phyloP scores from a whole-genome alignment of 2,797 vertebrate genomes.

The Syncerus caffer region DNA sequence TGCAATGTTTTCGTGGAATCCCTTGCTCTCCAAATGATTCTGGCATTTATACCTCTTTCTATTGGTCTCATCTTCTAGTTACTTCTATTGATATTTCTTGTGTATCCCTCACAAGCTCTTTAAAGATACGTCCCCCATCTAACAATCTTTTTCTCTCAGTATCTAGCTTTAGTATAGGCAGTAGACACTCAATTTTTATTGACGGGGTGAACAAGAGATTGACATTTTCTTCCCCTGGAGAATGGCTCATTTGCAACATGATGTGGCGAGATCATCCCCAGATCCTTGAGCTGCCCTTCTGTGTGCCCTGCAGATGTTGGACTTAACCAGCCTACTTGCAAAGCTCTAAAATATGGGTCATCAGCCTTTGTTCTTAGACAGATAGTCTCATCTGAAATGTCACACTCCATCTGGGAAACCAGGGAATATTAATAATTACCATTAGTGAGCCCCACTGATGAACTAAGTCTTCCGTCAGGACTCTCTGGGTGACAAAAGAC shows the following conservation, averaged over 20 bases:
- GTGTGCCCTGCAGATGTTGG: neutral
- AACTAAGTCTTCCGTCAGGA: neutral
- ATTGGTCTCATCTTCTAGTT: neutral
- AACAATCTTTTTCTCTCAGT: slow-evolving; percentile 1
- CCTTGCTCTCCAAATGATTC: neutral
- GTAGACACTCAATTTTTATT: neutral
- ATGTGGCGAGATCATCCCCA: neutral
- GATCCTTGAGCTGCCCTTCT: neutral
- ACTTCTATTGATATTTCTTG: neutral
- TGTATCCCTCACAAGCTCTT: neutral
- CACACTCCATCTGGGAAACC: neutral
- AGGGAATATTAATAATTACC: neutral
- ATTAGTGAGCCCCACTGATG: neutral
- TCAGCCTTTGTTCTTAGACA: neutral
- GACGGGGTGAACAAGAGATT: neutral
- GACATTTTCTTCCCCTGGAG: neutral
- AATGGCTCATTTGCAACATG: neutral
- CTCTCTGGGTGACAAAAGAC: neutral
- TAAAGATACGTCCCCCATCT: neutral
- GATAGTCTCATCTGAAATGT: neutral
- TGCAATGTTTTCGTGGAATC: neutral
- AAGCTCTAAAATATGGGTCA: neutral
- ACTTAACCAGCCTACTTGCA: neutral
- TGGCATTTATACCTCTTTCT: neutral
- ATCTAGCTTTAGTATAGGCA: neutral